Base-by-base conservation (phyloP, 2,888 invertebrate species). In the Dilophus febrilis region DNA sequence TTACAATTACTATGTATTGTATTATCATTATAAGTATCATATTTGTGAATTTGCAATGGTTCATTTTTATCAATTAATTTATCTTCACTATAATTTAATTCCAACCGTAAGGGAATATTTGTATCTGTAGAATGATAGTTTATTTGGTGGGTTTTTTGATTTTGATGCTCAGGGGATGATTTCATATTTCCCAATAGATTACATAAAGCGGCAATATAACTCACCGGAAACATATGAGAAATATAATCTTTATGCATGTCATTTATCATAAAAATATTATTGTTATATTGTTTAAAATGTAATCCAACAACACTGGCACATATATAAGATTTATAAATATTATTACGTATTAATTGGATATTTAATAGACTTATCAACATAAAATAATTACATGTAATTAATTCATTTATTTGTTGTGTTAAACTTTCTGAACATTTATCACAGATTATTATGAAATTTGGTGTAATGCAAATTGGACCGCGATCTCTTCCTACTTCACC, bases 141-240 rank as follows among this genome's bases (percentile, higher is more conserved):
- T n/a, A 27, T 27, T 27, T 11, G 11, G 27, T 27, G 6, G 27
- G 27, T 11, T 27, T 27, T 11, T 27, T 6, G 27, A 8, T 27
- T 27, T 27, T 11, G 11, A 11, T 11, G 27, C 6, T 8, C 27
- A 27, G 11, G 6, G 11, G 27, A 27, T 27, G 6, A 27, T 27
- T 11, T 8, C 6, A 11, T 13, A n/a, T 5, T 11, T 29, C 29
- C 35, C 8, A 40, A 14, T 35, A 77, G 67, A 58, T 85, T 84
- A 59, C 86, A 87, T 47, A 86, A 63, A 17, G 84, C 84, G 16
- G 78, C 76, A 47, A 85, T 62, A 57, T 80, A 79, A 51, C 74
- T 74, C 22, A 68, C 61, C 11, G 77, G 67, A 48, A 82, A 71
- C 47, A 79, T 66, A 48, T 73, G 67, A 30, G 74, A 67, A 45